Percentiles rank a stretch among this genome's conserved stretches.
Evolutionary conservation across 2,113 vertebrate species (phyloP).

Genomic region (Paedocypris sp.): DNA sequence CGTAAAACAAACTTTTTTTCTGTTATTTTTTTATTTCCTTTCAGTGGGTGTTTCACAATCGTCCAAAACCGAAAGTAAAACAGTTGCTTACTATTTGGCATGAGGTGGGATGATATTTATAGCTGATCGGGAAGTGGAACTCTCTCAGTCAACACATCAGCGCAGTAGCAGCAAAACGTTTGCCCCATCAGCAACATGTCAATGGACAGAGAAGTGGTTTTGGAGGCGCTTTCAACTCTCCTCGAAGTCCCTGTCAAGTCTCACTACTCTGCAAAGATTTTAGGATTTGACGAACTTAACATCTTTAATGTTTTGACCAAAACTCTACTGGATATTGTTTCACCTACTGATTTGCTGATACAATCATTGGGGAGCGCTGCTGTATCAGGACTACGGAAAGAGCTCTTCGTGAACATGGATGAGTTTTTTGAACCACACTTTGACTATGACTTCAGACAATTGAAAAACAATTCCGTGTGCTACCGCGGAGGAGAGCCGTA

Average conservation of each 20-base stretch:
- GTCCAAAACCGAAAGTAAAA: no score
- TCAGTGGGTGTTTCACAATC: no score
- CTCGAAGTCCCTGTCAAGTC: neutral
- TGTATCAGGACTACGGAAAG: neutral
- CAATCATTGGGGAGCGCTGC: no score
- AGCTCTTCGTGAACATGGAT: conserved; percentile 9
- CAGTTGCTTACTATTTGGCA: no score
- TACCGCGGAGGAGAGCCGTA: conserved; percentile 18
- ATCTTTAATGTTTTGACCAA: conserved; percentile 1
- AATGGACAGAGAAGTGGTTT: neutral
- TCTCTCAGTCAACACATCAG: neutral
- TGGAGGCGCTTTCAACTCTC: conserved; percentile 15
- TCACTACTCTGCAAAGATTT: neutral
- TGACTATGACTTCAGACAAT: conserved; percentile 28
- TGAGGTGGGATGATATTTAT: no score
- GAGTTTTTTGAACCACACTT: conserved; percentile 7
- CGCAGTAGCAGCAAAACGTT: neutral
- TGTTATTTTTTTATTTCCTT: no score
- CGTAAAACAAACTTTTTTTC: no score
- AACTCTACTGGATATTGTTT: neutral
- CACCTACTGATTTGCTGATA: no score
- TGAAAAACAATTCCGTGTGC: neutral
- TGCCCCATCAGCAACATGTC: neutral
- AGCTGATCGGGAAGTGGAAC: neutral
- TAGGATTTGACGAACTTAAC: neutral